Conservation (phyloP, 2,797 vertebrate species). For the Girardinus metallicus region DNA sequence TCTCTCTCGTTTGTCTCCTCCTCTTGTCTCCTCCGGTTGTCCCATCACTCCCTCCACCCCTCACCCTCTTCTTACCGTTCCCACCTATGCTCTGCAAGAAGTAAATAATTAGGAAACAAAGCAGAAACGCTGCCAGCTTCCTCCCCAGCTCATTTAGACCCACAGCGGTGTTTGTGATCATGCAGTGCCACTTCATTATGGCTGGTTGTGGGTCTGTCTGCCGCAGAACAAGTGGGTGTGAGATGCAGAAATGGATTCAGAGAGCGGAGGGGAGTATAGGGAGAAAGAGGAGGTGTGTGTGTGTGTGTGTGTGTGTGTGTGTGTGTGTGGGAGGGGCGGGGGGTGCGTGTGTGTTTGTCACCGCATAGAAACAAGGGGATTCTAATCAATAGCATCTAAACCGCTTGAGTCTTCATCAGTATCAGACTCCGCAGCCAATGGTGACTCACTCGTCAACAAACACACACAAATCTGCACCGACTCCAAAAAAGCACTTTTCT, state of each 20-base stretch:
- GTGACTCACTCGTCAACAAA: slow-evolving; percentile 31
- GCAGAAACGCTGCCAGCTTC: slow-evolving; percentile 49
- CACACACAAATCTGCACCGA: slow-evolving; percentile 1
- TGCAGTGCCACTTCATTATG: slow-evolving; percentile 72
- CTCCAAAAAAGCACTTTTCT: slow-evolving; percentile 6
- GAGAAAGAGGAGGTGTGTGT: not conserved
- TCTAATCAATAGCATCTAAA: slow-evolving; percentile 69
- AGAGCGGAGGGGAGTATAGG: slow-evolving; percentile 17
- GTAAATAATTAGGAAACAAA: slow-evolving; percentile 71
- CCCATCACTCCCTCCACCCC: not conserved
- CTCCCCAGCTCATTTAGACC: slow-evolving; percentile 66
- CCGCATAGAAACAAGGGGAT: slow-evolving; percentile 44
- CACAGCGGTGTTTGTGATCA: slow-evolving; percentile 68
- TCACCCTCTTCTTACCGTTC: slow-evolving; percentile 12
- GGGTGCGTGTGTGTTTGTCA: slow-evolving; percentile 9
- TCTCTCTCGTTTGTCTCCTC: slow-evolving; percentile 29
- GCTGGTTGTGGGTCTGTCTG: slow-evolving; percentile 67
- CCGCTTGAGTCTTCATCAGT: slow-evolving; percentile 58
- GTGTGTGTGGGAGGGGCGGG: too few relatives aligned
- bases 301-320: not conserved
- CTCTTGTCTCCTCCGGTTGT: slow-evolving; percentile 4
- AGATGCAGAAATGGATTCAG: slow-evolving; percentile 63
- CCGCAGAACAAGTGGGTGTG: slow-evolving; percentile 60
- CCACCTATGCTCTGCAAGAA: slow-evolving; percentile 46
- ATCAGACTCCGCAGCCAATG: slow-evolving; percentile 43